Percentiles rank a stretch among this genome's conserved stretches.
phyloP scores from a whole-genome alignment of 2,113 vertebrate species.

The Psammodynastes pulverulentus region DNA sequence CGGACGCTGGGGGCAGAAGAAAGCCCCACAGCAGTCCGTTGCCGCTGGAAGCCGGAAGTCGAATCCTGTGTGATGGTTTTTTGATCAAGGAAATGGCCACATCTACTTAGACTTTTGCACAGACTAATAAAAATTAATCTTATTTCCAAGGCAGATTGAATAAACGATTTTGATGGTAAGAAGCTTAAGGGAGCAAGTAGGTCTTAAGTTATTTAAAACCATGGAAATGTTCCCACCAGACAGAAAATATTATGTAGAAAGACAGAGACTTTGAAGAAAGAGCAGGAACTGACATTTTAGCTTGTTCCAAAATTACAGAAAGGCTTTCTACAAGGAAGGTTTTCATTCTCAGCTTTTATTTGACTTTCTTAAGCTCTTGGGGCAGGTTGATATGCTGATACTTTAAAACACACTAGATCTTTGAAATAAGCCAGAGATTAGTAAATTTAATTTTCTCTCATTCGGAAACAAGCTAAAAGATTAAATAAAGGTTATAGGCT shows the following conservation, averaged over 20 bases:
- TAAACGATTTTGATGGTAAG: neutral
- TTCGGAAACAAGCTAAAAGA: constrained; percentile 40
- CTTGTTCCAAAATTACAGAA: neutral
- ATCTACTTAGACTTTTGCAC: neutral
- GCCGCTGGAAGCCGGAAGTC: too few species aligned
- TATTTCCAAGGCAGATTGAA: neutral
- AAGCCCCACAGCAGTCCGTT: too few species aligned
- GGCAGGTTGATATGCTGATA: constrained; percentile 12
- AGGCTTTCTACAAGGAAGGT: neutral
- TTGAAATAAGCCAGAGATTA: constrained; percentile 37
- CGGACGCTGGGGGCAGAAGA: too few species aligned
- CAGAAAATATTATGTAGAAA: neutral
- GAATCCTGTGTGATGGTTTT: neutral
- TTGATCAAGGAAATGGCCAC: neutral
- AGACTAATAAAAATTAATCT: constrained; percentile 5
- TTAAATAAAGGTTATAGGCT: constrained; percentile 28
- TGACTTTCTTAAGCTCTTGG: neutral
- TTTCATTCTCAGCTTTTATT: constrained; percentile 24
- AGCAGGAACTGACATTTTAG: neutral
- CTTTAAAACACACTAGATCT: constrained; percentile 30
- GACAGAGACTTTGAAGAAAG: neutral
- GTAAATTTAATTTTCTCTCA: constrained; percentile 43
- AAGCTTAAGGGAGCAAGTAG: neutral
- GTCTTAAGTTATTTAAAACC: neutral
- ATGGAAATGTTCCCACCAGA: neutral